Base-by-base conservation (phyloP, 2,888 invertebrate species). In the Bedellia somnulentella region DNA sequence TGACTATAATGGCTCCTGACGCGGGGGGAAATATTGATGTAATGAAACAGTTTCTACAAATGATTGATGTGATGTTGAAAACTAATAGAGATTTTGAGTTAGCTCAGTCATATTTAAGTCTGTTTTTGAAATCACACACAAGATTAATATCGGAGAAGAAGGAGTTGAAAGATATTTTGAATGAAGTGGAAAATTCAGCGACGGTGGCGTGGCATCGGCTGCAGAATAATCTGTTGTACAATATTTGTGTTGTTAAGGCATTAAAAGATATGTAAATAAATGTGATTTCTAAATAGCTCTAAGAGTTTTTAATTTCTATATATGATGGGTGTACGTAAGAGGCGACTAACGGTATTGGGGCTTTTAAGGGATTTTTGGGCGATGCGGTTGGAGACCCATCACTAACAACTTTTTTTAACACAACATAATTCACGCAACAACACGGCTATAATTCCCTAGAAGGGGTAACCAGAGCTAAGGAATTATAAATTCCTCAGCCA, bases 61-160 rank as follows among this genome's bases (percentile, higher is more conserved):
- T 90, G 63, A 60, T 95, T 13, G 71, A 80, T 33, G 67, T 67
- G 32, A 85, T 88, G 75, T 73, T 97, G 21, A 73, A 80, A 40
- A 84, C 82, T 2, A 90, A 89, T 47, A 80, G 58, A 37, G 83
- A 95, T 66, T 97, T 93, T 61, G 97, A 98, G 70, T 64, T 96
- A 32, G 85, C 87, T 0, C 92, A 96, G 54, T 86, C 95, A 0
- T 97, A 95, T 63, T 78, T 97, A 35, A 86, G 86, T 26, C 77
- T 94, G 25, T 95, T 93, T 60, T 62, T 98, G 17, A 94, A 94
- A 62, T 80, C 83, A 22, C 89, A 92, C 48, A 84, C 86, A 1
- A 73, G 78, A 35, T 48, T 68, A 4, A 73, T 90, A 30, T 73
- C 81, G 0, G 62, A 79, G 29, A 75, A 75, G 22, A 58, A 76